Percentiles rank a stretch among this genome's conserved stretches.
These are phyloP conservation scores for Rhombomys opimus DNA, from an alignment of 2,113 vertebrate genomes.

Conservation along the genomic window DNA sequence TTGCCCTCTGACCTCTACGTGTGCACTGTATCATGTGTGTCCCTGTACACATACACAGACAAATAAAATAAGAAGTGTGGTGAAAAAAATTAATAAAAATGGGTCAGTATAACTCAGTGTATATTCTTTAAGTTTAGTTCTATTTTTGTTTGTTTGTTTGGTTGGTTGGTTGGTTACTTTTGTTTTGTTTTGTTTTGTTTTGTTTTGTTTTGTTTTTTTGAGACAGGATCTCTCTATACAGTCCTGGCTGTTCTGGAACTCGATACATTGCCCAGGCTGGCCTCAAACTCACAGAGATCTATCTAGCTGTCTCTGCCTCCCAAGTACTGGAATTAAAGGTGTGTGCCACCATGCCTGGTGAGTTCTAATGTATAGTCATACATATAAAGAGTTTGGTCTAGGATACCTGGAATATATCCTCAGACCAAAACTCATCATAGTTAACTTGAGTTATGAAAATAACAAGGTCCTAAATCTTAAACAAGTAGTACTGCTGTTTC, in stretches of 20 bases:
- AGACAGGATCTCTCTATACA: background rate
- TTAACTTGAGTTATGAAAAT: conserved; percentile 12
- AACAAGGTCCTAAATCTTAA: background rate
- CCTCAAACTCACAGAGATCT: background rate
- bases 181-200: no score
- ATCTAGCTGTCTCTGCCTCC: background rate
- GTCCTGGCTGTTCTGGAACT: background rate
- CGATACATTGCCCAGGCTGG: background rate
- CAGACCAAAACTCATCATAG: background rate
- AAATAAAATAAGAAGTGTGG: background rate
- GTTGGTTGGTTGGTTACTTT: background rate
- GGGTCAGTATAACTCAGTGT: background rate
- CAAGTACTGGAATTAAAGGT: background rate
- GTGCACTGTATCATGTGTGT: background rate
- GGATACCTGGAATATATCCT: background rate
- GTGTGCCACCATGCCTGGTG: background rate
- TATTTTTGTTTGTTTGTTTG: background rate
- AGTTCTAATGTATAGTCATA: background rate
- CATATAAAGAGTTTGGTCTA: background rate
- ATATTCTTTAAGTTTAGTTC: background rate
- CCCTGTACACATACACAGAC: background rate
- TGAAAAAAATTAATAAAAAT: background rate
- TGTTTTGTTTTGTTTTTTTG: background rate
- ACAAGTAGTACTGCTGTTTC: background rate
- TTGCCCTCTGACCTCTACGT: background rate